Percentiles rank a stretch among this genome's conserved stretches.
Evolutionary conservation across 2,888 invertebrate species (phyloP).

Genomic region (Ochropleura leucogaster): DNA sequence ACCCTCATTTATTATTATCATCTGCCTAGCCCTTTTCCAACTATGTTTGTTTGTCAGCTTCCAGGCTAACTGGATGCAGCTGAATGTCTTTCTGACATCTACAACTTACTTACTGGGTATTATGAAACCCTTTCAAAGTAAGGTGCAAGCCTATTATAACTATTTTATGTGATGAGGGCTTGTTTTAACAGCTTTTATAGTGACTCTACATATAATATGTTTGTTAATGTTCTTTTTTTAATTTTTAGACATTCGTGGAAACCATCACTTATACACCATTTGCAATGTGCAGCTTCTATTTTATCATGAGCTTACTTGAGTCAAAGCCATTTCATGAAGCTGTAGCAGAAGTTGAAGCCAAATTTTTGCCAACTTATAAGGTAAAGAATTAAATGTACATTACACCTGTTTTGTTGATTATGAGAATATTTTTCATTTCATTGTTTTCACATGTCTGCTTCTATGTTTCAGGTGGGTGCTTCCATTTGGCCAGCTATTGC

Average conservation of each 20-base stretch:
- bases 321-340: conserved; percentile 92
- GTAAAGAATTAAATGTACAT: conserved; percentile 76
- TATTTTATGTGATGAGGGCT: background rate
- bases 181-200: background rate
- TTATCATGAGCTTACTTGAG: conserved; percentile 94
- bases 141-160: background rate
- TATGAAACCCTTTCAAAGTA: background rate
- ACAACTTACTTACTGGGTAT: background rate
- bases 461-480: conserved; percentile 91
- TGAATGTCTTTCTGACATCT: background rate
- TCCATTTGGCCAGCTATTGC: conserved; percentile 94
- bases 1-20: background rate
- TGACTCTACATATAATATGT: background rate
- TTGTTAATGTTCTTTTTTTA: conserved; percentile 24
- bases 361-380: conserved; percentile 94
- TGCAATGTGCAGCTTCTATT: conserved; percentile 94
- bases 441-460: conserved; percentile 5
- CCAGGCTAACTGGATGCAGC: background rate
- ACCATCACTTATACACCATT: conserved; percentile 94
- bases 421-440: background rate
- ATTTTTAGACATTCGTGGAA: conserved; percentile 92
- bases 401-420: background rate
- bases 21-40: background rate
- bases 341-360: conserved; percentile 92
- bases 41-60: background rate